Evolutionary conservation across 2,797 vertebrate genomes (phyloP).

Genomic region (Pantherophis vulpinus): DNA sequence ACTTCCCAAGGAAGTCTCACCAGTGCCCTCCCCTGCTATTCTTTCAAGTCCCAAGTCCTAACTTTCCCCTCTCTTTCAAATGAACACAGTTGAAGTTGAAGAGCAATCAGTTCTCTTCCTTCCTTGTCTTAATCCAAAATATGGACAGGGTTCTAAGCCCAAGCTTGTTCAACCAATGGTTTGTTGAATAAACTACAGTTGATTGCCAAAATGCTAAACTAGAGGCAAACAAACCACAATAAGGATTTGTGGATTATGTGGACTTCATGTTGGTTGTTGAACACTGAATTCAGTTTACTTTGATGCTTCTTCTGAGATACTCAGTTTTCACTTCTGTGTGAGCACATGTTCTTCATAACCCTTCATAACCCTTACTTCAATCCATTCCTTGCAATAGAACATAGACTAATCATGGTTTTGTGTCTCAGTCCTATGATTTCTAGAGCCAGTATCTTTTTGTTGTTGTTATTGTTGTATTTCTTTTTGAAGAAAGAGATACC

Average conservation of each 20-base stretch:
- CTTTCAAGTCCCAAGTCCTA: background rate
- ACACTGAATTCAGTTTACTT: too few relatives aligned
- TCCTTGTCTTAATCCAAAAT: background rate
- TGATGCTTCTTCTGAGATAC: too few relatives aligned
- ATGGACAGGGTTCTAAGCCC: too few relatives aligned
- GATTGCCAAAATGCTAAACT: background rate
- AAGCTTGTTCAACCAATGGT: background rate
- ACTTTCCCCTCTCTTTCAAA: background rate
- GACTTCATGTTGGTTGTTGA: background rate
- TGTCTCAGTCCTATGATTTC: too few relatives aligned
- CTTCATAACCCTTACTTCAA: too few relatives aligned
- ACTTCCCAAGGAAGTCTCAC: background rate
- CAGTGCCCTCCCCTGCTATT: too few relatives aligned
- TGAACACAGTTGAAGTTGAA: background rate
- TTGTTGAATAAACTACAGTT: background rate
- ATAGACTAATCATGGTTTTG: too few relatives aligned
- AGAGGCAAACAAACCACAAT: background rate
- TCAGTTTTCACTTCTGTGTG: too few relatives aligned
- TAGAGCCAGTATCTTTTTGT: too few relatives aligned
- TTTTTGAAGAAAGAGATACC: background rate
- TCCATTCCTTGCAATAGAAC: too few relatives aligned
- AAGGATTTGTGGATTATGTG: background rate
- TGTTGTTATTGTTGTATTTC: too few relatives aligned
- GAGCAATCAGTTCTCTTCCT: background rate
- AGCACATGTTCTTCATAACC: too few relatives aligned